These are phyloP conservation scores for Micronycteris hirsuta DNA, from an alignment of 2,113 vertebrate genomes.

Conservation along the genomic window DNA sequence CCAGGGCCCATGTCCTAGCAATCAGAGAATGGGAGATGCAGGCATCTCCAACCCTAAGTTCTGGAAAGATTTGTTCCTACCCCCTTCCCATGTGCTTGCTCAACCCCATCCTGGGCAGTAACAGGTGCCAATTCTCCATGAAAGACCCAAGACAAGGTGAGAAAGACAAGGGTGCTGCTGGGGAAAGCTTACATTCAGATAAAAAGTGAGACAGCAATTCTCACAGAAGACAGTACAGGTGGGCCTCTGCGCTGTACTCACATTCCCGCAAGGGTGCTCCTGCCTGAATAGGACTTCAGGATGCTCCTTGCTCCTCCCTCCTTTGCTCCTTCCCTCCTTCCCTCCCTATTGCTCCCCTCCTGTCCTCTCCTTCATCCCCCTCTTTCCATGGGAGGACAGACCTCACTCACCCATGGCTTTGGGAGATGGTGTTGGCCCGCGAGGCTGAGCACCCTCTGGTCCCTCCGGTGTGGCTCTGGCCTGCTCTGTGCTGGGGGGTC, in stretches of 20 bases:
- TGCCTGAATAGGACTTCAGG: neutral
- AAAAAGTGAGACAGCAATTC: neutral
- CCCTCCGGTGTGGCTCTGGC: neutral
- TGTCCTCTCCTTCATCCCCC: neutral
- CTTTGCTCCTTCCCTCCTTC: neutral
- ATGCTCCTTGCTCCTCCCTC: neutral
- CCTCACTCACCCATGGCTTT: fast-evolving
- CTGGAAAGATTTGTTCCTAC: neutral
- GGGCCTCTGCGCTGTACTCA: neutral
- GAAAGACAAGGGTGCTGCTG: too few relatives aligned
- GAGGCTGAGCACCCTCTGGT: neutral
- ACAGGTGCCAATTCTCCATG: neutral
- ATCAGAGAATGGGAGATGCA: neutral
- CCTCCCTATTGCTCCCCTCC: neutral
- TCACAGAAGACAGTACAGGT: neutral
- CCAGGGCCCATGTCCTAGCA: neutral
- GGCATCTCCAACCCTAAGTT: too few relatives aligned
- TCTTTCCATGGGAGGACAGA: neutral
- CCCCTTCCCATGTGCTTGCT: neutral
- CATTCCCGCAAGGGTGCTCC: neutral
- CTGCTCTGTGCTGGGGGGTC: neutral
- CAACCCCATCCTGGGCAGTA: neutral
- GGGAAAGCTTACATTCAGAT: neutral
- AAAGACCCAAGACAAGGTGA: neutral
- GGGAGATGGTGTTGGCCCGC: neutral